Evolutionary conservation across 2,797 vertebrate genomes (phyloP), one percentile per base, ranked within the genome.

Genomic region (Natrix natrix): DNA sequence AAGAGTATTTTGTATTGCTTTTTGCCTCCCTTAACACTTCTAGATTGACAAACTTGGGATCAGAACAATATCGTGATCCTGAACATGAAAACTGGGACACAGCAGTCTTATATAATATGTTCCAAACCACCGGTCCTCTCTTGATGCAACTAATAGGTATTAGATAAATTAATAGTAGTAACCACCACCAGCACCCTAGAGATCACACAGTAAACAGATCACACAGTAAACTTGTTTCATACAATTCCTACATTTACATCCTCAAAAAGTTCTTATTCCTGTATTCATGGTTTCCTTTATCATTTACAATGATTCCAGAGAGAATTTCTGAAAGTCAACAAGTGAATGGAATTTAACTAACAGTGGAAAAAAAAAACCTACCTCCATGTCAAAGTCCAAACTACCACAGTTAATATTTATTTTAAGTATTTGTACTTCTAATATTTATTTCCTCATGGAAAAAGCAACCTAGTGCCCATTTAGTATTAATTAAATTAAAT

Each of bases 101-200:
- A 54, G 61, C 43, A 22, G 43, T n/a, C 28, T 78, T 22, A 57
- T 60, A 43, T 63, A 91, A 90, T 37, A 20, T 16, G 52, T 48
- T 60, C n/a, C 55, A 61, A 16, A 88, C 26, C 60, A 37, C 52
- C 20, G 24, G 54, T 48, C 22, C 48, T 43, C 26, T 59, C 55
- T 37, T 74, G 3, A 43, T 60, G n/a, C 56, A 93, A 93, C n/a
- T 60, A 91, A 91, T 83, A 66, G 52, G 60, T 89, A 89, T 83
- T 22, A 78, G 37, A 69, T 52, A 88, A 78, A 90, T 87, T 90
- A 91, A 93, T 16, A 55, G n/a, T 55, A 63, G n/a, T 54, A 74
- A 89, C 60, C 83, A 57, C 8, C 54, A 90, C 16, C 32, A 20
- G 57, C 52, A 55, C 13, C 7, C 26, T 55, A 55, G 17, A 37